Base-by-base conservation (phyloP, 1,140 invertebrate genomes). In the Drosophila rhopaloa region DNA sequence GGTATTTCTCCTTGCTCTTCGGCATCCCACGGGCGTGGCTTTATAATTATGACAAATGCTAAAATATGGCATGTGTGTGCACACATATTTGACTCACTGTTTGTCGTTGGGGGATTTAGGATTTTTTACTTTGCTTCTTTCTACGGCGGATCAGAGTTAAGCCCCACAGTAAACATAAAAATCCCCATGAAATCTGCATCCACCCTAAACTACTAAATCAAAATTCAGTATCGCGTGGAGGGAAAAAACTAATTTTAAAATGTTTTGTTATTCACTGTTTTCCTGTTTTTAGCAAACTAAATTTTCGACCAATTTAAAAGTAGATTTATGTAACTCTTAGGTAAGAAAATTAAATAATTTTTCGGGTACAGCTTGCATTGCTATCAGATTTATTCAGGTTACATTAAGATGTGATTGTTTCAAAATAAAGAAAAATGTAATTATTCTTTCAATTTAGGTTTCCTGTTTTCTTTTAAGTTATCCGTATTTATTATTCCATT, bases 31-130 rank as follows among this genome's bases (percentile, higher is more conserved):
- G 59, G 53, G 76, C 79, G 38, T 66, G 65, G 58, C 73, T 88
- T 73, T 83, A 73, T 88, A 88, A 88, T 88, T 88, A 88, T 88
- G 84, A 88, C 84, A 88, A 89, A 89, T 89, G 80, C 76, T 84
- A 88, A 89, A 88, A 80, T 84, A 80, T 80, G 70, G 76, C 73
- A 55, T 62, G 59, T 61, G 74, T 60, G 61, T 41, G 65, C 37
- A 13, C 35, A 60, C 44, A 58, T 65, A 74, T 68, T 51, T 47
- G 55, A 58, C 24, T 44, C 54, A 50, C 43, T 61, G 67, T 63
- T 47, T 41, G 56, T 55, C 58, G 63, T 53, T 63, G 35, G 70
- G 81, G 83, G 83, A 84, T 76, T 81, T 79, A 70, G 68, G 79
- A 88, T 82, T 82, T 78, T 56, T 37, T 72, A 51, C 40, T 63